Evolutionary conservation across 2,888 invertebrate genomes (phyloP), one percentile per base, ranked within the genome.

Genomic region (Hirtodrosophila confusa): DNA sequence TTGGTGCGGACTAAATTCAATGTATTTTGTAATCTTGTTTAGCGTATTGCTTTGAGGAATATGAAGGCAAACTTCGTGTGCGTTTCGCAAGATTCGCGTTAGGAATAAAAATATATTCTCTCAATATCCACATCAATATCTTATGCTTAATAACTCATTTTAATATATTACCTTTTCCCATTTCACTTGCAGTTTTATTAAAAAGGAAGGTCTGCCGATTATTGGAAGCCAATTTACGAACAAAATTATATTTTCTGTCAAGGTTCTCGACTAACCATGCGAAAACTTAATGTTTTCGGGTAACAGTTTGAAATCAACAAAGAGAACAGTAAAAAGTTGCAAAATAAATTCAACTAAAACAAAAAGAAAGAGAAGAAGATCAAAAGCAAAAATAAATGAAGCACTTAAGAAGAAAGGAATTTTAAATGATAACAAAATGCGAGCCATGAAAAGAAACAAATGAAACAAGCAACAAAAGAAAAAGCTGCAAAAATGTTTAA

Each of bases 401-500:
- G 62, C 40, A 77, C 50, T 77, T 78, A 85, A 89, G 89, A 89
- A 89, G 89, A 89, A 89, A 89, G 88, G 86, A 86, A 88, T 79
- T 77, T 67, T 41, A 69, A 69, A 62, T 40, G 43, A 55, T 41
- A 69, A 48, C 64, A 75, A 78, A 70, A 74, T 69, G 76, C 64
- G 44, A 65, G 58, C 50, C 47, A 71, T 63, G 63, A 82, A 71
- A 39, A 69, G 69, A 51, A 77, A 66, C 64, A 82, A 79, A 77
- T 79, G 69, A 64, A 53, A 33, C 17, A 60, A 39, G 48, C 57
- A 56, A 39, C 60, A 74, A 75, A 75, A 64, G 49, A 47, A 49
- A 43, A 63, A 67, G 62, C 57, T 65, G 54, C 67, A 60, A 83
- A 67, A 55, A 86, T 88, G 82, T 75, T 70, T 72, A 72, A 67